A percentile compares a stretch with the other conserved stretches of the same genome.
These are phyloP conservation scores for Prionchulus punctatus DNA, from an alignment of 2,888 invertebrate species.

Conservation along the genomic window DNA sequence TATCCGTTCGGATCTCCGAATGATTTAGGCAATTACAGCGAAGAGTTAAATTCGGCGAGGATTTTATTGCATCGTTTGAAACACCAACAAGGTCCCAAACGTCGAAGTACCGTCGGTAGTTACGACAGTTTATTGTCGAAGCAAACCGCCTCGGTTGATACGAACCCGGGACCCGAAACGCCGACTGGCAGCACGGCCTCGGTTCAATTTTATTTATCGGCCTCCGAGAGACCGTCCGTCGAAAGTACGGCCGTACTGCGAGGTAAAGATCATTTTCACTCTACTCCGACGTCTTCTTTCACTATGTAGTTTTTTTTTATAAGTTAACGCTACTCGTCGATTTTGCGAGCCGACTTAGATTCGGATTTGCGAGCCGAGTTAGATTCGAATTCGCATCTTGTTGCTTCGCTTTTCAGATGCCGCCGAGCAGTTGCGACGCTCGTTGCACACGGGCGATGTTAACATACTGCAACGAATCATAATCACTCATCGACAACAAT, in stretches of 20 bases:
- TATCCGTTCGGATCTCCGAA: conserved; percentile 37
- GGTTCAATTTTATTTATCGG: no score
- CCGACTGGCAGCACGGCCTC: neutral
- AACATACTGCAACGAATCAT: neutral
- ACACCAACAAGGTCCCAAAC: conserved; percentile 20
- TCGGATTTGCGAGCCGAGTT: neutral
- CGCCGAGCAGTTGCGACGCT: neutral
- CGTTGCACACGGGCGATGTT: neutral
- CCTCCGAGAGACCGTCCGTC: neutral
- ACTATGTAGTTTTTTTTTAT: neutral
- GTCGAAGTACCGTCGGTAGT: conserved; percentile 6
- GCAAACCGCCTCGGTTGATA: neutral
- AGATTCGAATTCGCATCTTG: no score
- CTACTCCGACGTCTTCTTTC: neutral
- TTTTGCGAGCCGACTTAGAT: neutral
- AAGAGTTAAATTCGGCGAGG: neutral
- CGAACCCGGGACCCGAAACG: neutral
- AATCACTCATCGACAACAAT: neutral
- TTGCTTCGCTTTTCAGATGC: neutral
- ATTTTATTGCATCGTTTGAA: conserved; percentile 19
- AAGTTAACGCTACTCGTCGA: neutral
- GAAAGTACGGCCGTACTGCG: neutral
- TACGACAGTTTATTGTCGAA: neutral
- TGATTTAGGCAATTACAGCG: conserved; percentile 32
- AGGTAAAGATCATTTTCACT: neutral